Evolutionary conservation across 2,888 invertebrate species (phyloP), one percentile per base, ranked within the genome.

Genomic region (Lepidocyrtoides sp.): DNA sequence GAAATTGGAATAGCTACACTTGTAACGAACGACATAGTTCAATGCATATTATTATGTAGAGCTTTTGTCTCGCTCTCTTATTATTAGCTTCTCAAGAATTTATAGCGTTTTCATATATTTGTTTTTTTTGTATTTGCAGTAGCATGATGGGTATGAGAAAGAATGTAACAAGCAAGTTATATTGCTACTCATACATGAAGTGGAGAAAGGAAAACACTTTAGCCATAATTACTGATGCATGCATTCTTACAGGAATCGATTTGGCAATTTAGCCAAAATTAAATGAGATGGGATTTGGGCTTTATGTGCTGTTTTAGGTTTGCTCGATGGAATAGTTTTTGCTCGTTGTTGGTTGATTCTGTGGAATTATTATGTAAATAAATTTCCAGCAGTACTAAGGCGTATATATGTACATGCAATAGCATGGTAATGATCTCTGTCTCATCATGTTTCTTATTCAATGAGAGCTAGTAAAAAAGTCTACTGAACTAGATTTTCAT

Each of bases 1-100:
- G 29, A 44, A 72, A 44, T 72, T 72, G 41, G n/a, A 72, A 44
- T 23, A 41, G 44, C 72, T 72, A 72, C 17, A 12, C 29, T 5
- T 20, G 20, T 57, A 8, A 17, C 57, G 20, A 57, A 36, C 36
- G 36, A n/a, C n/a, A n/a, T n/a, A n/a, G 17, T 17, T 5, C 26
- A 23, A 60, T 60, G 23, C 4, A 2, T 23, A 60, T 60, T 48
- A 36, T 36, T 36, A 36, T 36, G 36, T 2, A 36, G 7, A 36
- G 36, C 36, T 36, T 36, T 36, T 23, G 44, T 72, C 10, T 72
- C 1, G 23, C 44, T 44, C 23, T 72, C 44, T 44, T 44, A 72
- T 44, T 44, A 72, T 44, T 72, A 44, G 44, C 41, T 72, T 41
- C 23, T 12, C 10, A 20, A 8, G 44, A 72, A 72, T 72, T 69